phyloP scores from a whole-genome alignment of 1,140 invertebrate genomes.

The Probaryconus sp. region DNA sequence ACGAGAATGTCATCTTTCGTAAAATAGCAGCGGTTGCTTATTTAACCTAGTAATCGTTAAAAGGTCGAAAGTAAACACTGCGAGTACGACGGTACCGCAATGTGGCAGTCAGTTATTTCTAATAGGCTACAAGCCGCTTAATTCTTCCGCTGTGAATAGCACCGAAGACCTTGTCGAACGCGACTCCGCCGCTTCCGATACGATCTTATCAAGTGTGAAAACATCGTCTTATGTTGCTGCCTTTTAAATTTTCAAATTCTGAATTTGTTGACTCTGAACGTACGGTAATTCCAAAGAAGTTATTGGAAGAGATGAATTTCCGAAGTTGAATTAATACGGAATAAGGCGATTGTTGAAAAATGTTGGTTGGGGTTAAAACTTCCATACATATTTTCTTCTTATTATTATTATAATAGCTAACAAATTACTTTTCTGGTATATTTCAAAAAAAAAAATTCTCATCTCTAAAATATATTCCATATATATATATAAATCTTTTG shows the following conservation, averaged over 20 bases:
- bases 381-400: no score
- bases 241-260: slow-evolving; percentile 2
- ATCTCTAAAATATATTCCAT: no score
- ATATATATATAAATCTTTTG: no score
- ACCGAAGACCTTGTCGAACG: slow-evolving; percentile 6
- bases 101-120: slow-evolving; percentile 61
- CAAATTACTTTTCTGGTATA: no score
- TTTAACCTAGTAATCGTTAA: slow-evolving; percentile 37
- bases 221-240: background rate
- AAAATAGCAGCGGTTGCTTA: slow-evolving; percentile 52
- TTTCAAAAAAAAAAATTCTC: no score
- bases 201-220: slow-evolving; percentile 26
- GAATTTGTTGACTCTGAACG: background rate
- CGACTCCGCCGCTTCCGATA: slow-evolving; percentile 10
- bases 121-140: slow-evolving; percentile 72
- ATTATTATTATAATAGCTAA: no score
- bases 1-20: slow-evolving; percentile 32
- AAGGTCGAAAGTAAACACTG: slow-evolving; percentile 57
- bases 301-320: no score
- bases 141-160: slow-evolving; percentile 8
- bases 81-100: slow-evolving; percentile 36
- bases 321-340: no score
- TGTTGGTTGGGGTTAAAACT: no score
- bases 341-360: no score
- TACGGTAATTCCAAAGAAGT: background rate